Conservation (phyloP, 2,113 vertebrate species). For the Hemicordylus capensis region DNA sequence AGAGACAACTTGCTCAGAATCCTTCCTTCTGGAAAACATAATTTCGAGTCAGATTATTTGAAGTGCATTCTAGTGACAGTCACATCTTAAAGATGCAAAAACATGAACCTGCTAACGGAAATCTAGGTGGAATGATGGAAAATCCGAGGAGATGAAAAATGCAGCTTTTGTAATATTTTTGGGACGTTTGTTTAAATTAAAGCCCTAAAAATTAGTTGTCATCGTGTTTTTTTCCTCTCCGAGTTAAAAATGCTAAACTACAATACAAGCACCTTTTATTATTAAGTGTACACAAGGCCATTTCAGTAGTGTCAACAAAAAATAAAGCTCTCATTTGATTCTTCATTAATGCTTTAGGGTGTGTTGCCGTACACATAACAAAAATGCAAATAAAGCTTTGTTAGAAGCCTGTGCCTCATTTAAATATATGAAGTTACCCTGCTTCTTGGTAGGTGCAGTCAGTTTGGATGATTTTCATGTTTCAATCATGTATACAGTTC, state of each 20-base stretch:
- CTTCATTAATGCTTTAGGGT: neutral
- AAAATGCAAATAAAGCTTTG: neutral
- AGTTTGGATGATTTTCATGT: neutral
- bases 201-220: constrained; percentile 48
- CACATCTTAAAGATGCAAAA: constrained; percentile 45
- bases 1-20: constrained; percentile 92
- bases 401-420: neutral
- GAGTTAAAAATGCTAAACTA: constrained; percentile 3
- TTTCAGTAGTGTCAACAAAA: neutral
- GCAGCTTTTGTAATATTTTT: constrained; percentile 67
- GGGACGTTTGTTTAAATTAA: constrained; percentile 72
- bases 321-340: neutral
- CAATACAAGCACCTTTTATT: neutral
- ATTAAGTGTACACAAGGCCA: neutral
- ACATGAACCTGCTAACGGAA: constrained; percentile 39
- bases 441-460: neutral
- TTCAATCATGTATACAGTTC: neutral
- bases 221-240: constrained; percentile 3
- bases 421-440: neutral
- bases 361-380: neutral
- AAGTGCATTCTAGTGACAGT: constrained; percentile 46
- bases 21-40: constrained; percentile 95
- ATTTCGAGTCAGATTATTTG: constrained; percentile 55
- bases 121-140: constrained; percentile 15
- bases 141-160: constrained; percentile 49